phyloP scores from a whole-genome alignment of 1,140 invertebrate genomes.

The Macrotrachela quadricornifera region DNA sequence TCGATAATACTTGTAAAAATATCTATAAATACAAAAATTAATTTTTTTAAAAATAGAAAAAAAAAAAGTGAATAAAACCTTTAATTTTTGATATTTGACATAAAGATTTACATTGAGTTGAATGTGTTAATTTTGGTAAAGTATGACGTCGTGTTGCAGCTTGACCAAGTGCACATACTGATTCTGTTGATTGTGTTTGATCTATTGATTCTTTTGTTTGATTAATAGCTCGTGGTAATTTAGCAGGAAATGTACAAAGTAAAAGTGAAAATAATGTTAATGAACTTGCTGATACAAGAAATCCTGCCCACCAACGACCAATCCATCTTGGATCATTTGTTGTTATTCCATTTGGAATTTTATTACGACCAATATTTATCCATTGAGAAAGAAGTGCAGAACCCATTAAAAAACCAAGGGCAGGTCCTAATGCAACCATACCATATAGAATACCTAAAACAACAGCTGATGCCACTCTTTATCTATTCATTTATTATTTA shows the following conservation, averaged over 20 bases:
- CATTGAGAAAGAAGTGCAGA: constrained; percentile 2
- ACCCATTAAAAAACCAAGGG: not conserved
- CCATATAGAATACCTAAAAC: no score
- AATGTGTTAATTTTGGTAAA: not conserved
- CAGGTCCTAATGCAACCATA: not conserved
- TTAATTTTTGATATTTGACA: not conserved
- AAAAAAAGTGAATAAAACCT: not conserved
- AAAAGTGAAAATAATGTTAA: constrained; percentile 1
- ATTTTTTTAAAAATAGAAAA: no score
- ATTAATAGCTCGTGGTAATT: not conserved
- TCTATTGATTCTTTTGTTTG: not conserved
- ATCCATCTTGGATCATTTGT: constrained; percentile 1
- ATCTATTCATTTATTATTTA: no score
- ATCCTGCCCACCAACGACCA: constrained; percentile 7
- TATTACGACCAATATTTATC: not conserved
- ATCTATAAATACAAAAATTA: not conserved
- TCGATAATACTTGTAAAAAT: not conserved
- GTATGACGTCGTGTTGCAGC: not conserved
- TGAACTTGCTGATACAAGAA: not conserved
- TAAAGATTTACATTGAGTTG: not conserved
- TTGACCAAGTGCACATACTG: not conserved
- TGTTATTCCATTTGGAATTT: not conserved
- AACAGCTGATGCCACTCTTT: no score
- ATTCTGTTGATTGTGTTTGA: not conserved
- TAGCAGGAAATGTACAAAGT: not conserved